Conservation (phyloP, 2,797 vertebrate genomes). For the Eulemur mongoz region DNA sequence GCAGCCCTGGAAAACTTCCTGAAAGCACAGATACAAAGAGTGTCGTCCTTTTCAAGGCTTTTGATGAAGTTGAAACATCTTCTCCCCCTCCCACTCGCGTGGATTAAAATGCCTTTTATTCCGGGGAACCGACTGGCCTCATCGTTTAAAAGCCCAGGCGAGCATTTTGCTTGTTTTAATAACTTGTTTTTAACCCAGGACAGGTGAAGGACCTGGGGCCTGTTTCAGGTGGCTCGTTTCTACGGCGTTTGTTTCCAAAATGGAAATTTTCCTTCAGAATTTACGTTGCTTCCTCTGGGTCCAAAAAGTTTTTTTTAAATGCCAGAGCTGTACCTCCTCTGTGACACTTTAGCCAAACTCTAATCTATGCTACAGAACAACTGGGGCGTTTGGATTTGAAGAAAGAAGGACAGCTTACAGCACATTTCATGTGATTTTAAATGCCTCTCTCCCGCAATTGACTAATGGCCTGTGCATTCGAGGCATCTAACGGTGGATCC, state of each 20-base stretch:
- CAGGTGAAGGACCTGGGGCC: neutral
- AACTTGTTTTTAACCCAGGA: neutral
- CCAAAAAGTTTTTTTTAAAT: neutral
- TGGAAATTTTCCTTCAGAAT: neutral
- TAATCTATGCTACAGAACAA: accelerated
- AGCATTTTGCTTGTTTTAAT: neutral
- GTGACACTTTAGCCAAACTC: accelerated
- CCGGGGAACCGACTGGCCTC: neutral
- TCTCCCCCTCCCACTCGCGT: neutral
- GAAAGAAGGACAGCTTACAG: neutral
- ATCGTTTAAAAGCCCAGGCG: accelerated
- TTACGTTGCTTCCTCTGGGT: accelerated
- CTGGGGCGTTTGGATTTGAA: accelerated
- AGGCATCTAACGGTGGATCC: neutral
- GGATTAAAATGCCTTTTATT: neutral
- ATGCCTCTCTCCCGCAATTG: accelerated
- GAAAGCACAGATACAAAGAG: neutral
- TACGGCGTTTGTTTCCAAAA: neutral
- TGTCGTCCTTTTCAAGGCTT: neutral
- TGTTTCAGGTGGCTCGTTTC: neutral
- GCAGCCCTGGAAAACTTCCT: neutral
- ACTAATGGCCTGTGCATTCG: neutral
- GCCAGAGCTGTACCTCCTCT: accelerated
- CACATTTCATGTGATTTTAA: neutral
- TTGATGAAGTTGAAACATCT: conserved; percentile 29